Conservation (phyloP, 2,113 vertebrate species). For the Ondatra zibethicus region DNA sequence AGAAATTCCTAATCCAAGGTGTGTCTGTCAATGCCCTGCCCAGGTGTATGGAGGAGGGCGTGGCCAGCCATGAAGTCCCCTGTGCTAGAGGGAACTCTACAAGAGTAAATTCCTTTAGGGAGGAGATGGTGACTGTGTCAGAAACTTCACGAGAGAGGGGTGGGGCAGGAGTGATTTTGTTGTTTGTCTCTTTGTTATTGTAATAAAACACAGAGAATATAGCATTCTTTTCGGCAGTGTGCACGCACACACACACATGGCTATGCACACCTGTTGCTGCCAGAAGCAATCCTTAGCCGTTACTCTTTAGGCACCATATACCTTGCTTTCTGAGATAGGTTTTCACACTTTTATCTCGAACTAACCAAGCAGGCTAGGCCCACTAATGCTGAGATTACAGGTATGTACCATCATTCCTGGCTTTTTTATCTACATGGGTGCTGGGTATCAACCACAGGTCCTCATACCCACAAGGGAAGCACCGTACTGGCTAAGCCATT, state of each 20-base stretch:
- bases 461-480: background rate
- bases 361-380: background rate
- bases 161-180: too few species aligned
- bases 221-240: background rate
- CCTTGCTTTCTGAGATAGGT: background rate
- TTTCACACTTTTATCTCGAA: background rate
- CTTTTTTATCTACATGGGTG: background rate
- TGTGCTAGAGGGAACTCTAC: background rate
- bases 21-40: background rate
- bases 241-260: background rate
- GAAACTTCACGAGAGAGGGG: background rate
- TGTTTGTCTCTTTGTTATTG: background rate
- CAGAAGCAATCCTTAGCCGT: background rate
- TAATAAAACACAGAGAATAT: background rate
- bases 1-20: background rate
- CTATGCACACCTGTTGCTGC: background rate
- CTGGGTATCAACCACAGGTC: background rate
- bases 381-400: background rate
- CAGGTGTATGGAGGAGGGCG: rapidly evolving
- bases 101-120: background rate
- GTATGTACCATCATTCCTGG: background rate
- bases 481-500: background rate
- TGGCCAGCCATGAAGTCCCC: background rate
- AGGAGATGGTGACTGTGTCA: background rate
- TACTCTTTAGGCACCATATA: background rate